Evolutionary conservation across 2,797 vertebrate genomes (phyloP), one percentile per base, ranked within the genome.

Genomic region (Cuculus canorus): DNA sequence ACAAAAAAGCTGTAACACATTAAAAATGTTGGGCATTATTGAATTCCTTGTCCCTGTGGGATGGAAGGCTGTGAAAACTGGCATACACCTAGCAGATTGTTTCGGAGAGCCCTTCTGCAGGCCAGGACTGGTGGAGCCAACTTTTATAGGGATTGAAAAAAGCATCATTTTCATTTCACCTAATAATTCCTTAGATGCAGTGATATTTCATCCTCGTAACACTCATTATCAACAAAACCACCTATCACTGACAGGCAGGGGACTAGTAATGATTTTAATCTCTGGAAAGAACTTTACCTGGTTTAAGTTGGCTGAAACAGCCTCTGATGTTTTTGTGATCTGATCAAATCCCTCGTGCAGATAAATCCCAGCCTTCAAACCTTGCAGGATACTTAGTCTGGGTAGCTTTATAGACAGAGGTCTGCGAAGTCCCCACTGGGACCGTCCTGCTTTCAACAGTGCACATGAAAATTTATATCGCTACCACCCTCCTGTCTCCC

Each of bases 31-130:
- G 87, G 80, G 91, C 57, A 64, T 68, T 94, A 88, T 85, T 93
- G 95, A 95, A 92, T 92, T 85, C 83, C 76, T 56, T 9, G n/a
- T 91, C 96, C 92, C 92, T 8, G 76, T 64, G 91, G 37, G 95
- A 86, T 33, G 71, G 91, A 83, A 96, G 95, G 90, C 92, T 94
- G 95, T 93, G 94, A 96, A 78, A 94, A 95, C 50, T 93, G 88
- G 89, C 78, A 95, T 95, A 72, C 90, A 96, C 82, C 91, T 91
- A 82, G 13, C 63, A 86, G 87, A 75, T 56, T 90, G 83, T 70
- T 96, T 91, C 25, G 75, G 78, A 82, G 93, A 95, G 61, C 12
- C 92, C 48, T 94, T 57, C 71, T 89, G 86, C 83, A 90, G 82
- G 78, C 83, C 94, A 95, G 95, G 92, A 82, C 86, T 81, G 68